A percentile compares a stretch with the other conserved stretches of the same genome.
Conservation (phyloP, 2,888 invertebrate genomes). For the Acanthosepion pharaonis region DNA sequence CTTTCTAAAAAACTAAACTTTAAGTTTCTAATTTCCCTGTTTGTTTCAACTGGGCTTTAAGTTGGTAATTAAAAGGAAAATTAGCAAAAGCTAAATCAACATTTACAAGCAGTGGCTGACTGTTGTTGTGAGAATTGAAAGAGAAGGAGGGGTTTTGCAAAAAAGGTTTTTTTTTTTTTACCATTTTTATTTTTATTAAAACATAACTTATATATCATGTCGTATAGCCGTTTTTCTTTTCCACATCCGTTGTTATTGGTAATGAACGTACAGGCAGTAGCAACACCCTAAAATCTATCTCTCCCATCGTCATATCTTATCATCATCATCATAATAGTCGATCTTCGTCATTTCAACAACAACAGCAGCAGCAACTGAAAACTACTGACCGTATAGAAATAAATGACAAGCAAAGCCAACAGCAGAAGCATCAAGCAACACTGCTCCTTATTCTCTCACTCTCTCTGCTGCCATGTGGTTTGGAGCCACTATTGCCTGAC, state of each 20-base stretch:
- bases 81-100: not conserved
- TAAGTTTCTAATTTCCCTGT: not conserved
- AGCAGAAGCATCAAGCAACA: conserved; percentile 8
- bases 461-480: not conserved
- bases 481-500: not conserved
- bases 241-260: not conserved
- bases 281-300: too few species aligned
- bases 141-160: not conserved
- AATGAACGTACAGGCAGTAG: not conserved
- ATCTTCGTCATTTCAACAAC: not conserved
- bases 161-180: not conserved
- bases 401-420: conserved; percentile 9
- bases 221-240: not conserved
- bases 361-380: not conserved
- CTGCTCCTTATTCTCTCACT: not conserved
- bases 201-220: not conserved
- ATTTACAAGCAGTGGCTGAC: not conserved
- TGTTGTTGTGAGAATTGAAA: not conserved
- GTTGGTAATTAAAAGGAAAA: not conserved
- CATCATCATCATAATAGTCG: not conserved
- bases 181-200: not conserved
- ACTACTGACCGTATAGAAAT: not conserved
- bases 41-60: not conserved
- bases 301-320: not conserved
- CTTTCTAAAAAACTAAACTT: not conserved